Evolutionary conservation across 2,888 invertebrate species (phyloP).

Genomic region (Notodonta ziczac): DNA sequence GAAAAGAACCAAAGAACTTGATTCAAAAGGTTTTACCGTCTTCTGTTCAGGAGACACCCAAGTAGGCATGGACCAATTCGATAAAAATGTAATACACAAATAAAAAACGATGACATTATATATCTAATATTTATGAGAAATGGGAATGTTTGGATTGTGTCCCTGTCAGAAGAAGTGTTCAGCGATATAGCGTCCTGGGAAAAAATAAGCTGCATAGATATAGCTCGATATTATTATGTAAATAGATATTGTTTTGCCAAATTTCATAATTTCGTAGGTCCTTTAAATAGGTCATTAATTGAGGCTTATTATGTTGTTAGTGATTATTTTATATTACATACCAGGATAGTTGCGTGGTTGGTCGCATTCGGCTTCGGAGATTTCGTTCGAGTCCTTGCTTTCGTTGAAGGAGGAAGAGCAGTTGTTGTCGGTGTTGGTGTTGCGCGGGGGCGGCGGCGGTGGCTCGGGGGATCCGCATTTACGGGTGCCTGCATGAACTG

Average conservation of each 20-base stretch:
- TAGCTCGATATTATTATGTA: slow-evolving; percentile 3
- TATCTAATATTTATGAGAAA: neutral
- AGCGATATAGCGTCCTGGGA: slow-evolving; percentile 10
- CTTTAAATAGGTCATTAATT: neutral
- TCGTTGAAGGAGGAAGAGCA: slow-evolving; percentile 94
- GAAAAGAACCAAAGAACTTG: slow-evolving; percentile 58
- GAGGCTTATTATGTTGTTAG: slow-evolving; percentile 3
- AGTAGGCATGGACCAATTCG: slow-evolving; percentile 77
- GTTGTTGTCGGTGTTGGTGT: slow-evolving; percentile 91
- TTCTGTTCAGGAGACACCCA: slow-evolving; percentile 81
- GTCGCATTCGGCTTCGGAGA: slow-evolving; percentile 97
- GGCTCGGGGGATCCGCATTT: slow-evolving; percentile 82
- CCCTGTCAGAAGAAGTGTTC: slow-evolving; percentile 48
- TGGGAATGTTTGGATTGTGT: slow-evolving; percentile 33
- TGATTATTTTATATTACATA: slow-evolving; percentile 60
- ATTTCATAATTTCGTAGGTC: neutral
- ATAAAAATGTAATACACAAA: slow-evolving; percentile 40
- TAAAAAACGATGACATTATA: slow-evolving; percentile 44
- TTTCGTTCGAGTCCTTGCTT: slow-evolving; percentile 97
- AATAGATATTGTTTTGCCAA: slow-evolving; percentile 1
- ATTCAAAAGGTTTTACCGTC: slow-evolving; percentile 78
- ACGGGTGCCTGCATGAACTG: slow-evolving; percentile 59
- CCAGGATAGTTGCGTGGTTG: slow-evolving; percentile 94
- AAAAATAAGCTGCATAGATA: slow-evolving; percentile 23
- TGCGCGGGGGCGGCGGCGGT: slow-evolving; percentile 91